These are phyloP conservation scores for Scalopus aquaticus DNA, from an alignment of 2,113 vertebrate genomes.

Conservation along the genomic window DNA sequence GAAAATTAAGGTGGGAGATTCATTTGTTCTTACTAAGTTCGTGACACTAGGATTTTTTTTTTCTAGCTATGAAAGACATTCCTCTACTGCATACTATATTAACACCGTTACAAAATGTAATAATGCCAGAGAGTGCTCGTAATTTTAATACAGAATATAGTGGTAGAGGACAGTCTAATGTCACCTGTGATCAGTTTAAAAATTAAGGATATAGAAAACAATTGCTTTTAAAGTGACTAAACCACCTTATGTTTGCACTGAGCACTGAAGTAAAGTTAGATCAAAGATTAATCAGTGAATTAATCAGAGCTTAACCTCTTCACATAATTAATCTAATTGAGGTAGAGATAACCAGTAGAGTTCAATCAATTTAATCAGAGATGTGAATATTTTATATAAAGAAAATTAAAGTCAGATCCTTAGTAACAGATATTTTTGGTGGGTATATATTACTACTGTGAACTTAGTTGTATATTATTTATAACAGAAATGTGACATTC, in stretches of 20 bases:
- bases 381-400: slow-evolving; percentile 27
- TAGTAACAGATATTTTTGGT: neutral
- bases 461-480: neutral
- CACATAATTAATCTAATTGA: neutral
- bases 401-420: neutral
- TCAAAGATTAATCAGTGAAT: neutral
- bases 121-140: neutral
- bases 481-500: neutral
- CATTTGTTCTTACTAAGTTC: neutral
- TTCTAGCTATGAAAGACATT: neutral
- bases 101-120: neutral
- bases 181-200: neutral
- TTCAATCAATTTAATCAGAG: neutral
- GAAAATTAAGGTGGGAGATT: neutral
- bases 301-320: neutral
- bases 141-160: neutral
- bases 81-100: neutral
- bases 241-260: neutral
- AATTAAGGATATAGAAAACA: neutral
- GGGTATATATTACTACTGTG: neutral
- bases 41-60: neutral
- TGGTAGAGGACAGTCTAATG: neutral
- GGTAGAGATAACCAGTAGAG: neutral
- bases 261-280: neutral
- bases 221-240: neutral